Evolutionary conservation across 2,113 vertebrate genomes (phyloP), one percentile per base, ranked within the genome.

Genomic region (Aspidoscelis tigris): DNA sequence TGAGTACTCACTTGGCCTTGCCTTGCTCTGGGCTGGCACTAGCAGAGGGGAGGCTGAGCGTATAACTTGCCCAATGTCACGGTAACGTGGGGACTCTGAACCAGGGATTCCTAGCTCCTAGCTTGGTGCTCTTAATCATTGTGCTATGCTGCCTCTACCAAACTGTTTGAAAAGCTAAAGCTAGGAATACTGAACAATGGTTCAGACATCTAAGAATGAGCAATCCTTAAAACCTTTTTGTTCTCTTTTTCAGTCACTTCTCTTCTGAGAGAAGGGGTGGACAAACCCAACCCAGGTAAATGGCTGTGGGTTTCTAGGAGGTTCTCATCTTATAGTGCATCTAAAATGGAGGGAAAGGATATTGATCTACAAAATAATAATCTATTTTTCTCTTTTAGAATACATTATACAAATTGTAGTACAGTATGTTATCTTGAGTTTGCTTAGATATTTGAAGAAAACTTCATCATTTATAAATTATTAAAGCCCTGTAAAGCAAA

Each of bases 151-250:
- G 1, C 53, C 41, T 16, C 61, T 79, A 16, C 21, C 14, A 16
- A 16, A 11, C 61, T 44, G 43, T 47, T 14, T 21, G 14, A 3
- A 8, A 18, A n/a, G 3, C 53, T 69, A 50, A 50, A 33, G 26
- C 44, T n/a, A 80, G 5, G 76, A 77, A 20, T 64, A 9, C 76
- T 8, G 4, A 39, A 44, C 26, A n/a, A 26, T n/a, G 3, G 1
- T 2, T 86, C 9, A 21, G 43, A 10, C 9, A n/a, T 16, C 26
- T 5, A 21, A 1, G 3, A 61, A 8, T 0, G n/a, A 50, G 64
- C 75, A 9, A 58, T 33, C 10, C 7, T 0, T 0, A 0, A 1
- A 0, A 50, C 9, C 0, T 3, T 71, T 20, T 7, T 39, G 3
- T 68, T 1, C 18, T 3, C 21, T 41, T 66, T 26, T 65, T 7